A percentile compares a stretch with the other conserved stretches of the same genome.
phyloP scores from a whole-genome alignment of 2,797 vertebrate species.

The Babyrousa celebensis region DNA sequence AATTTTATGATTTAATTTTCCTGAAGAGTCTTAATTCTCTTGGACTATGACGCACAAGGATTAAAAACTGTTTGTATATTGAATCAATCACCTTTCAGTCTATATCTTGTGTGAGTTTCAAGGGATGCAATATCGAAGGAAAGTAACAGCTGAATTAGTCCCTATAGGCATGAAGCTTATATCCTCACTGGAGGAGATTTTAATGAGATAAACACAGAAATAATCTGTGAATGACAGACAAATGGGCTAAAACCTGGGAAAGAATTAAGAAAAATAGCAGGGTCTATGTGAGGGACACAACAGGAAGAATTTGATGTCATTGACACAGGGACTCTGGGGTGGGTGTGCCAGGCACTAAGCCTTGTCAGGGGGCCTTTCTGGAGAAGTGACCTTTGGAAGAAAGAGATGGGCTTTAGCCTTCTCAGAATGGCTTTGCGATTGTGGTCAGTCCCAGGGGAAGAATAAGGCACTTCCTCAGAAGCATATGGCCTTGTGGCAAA shows the following conservation, averaged over 20 bases:
- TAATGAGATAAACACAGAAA: neutral
- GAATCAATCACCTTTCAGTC: neutral
- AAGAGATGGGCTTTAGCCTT: neutral
- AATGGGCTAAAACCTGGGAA: neutral
- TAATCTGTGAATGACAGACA: neutral
- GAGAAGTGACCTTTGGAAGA: constrained; percentile 42
- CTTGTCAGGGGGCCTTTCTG: neutral
- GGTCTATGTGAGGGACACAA: neutral
- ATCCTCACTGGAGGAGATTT: neutral
- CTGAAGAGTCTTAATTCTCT: neutral
- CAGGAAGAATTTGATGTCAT: neutral
- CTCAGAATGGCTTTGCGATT: neutral
- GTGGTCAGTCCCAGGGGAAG: neutral
- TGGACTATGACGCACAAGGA: neutral
- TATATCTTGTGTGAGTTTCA: neutral
- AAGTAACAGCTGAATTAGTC: neutral
- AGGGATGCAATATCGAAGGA: neutral
- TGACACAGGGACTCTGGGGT: fast-evolving
- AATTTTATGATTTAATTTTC: neutral
- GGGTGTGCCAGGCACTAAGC: too few relatives aligned
- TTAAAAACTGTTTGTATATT: neutral
- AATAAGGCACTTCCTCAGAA: constrained; percentile 32
- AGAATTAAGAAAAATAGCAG: neutral
- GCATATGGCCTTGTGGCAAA: neutral
- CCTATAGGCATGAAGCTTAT: neutral